Evolutionary conservation across 23 tunicate species (phyloP).

Genomic region (Halocynthia roretzi): DNA sequence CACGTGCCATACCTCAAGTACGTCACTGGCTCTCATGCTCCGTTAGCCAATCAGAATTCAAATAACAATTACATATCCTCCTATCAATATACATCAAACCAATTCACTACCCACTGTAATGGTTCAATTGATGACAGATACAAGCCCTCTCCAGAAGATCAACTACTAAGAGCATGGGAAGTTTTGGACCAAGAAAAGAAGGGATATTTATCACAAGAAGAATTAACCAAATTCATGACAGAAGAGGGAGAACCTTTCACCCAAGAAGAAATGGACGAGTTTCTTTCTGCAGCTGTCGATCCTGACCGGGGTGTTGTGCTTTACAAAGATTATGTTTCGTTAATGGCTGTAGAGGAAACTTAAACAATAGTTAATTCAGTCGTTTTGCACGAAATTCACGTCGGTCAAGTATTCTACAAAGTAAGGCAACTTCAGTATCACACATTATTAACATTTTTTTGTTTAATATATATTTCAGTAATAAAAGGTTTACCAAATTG

Average conservation of each 20-base stretch:
- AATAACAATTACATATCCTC: too few relatives aligned
- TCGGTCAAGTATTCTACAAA: too few relatives aligned
- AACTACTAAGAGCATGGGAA: conserved; percentile 89
- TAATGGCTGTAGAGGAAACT: conserved; percentile 87
- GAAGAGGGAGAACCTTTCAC: conserved; percentile 99
- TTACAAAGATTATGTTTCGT: conserved; percentile 89
- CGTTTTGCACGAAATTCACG: too few relatives aligned
- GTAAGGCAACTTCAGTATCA: too few relatives aligned
- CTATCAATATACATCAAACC: too few relatives aligned
- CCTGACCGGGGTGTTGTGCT: conserved; percentile 90
- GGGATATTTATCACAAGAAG: conserved; percentile 91
- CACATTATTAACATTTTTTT: too few relatives aligned
- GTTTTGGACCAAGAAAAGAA: conserved; percentile 77
- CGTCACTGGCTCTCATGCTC: too few relatives aligned
- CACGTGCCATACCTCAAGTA: too few relatives aligned
- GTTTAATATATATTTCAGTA: too few relatives aligned
- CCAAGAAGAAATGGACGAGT: conserved; percentile 98
- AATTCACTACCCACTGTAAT: too few relatives aligned
- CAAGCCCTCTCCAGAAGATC: conserved; percentile 93
- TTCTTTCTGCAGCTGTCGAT: conserved; percentile 97
- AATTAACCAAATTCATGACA: conserved; percentile 69
- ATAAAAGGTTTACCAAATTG: too few relatives aligned
- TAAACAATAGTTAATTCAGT: not conserved
- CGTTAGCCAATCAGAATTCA: too few relatives aligned
- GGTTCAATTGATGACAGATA: conserved; percentile 30